A percentile compares a stretch with the other conserved stretches of the same genome.
These are phyloP conservation scores for Goniozus legneri DNA, from an alignment of 1,140 invertebrate species.

Conservation along the genomic window DNA sequence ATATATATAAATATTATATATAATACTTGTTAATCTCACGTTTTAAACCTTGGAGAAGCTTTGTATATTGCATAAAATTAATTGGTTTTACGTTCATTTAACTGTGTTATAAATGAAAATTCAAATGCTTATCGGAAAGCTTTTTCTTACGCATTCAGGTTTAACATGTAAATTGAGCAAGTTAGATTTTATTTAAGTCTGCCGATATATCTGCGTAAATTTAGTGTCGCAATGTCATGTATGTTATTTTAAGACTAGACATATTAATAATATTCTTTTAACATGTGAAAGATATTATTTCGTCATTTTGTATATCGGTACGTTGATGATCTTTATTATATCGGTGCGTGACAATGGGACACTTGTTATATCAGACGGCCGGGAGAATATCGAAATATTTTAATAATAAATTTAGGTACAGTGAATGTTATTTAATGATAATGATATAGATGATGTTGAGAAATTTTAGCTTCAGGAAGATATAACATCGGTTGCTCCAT, in stretches of 20 bases:
- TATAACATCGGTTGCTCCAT: background rate
- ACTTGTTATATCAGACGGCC: background rate
- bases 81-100: too few relatives aligned
- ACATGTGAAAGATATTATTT: too few relatives aligned
- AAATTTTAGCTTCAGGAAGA: constrained; percentile 1
- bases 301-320: too few relatives aligned
- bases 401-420: constrained; percentile 45
- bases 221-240: background rate
- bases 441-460: constrained; percentile 14
- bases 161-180: background rate
- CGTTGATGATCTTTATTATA: background rate
- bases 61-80: background rate
- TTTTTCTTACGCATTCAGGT: background rate
- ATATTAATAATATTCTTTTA: background rate
- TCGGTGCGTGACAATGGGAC: constrained; percentile 2
- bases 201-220: background rate
- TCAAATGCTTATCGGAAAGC: background rate
- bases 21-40: background rate
- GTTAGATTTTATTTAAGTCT: background rate
- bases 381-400: constrained; percentile 25
- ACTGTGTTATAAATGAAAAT: background rate
- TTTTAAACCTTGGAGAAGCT: background rate
- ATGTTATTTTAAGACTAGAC: background rate
- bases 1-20: background rate
- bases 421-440: constrained; percentile 46